Percentiles rank a stretch among this genome's conserved stretches.
Evolutionary conservation across 2,797 vertebrate species (phyloP).

Genomic region (Falco rusticolus): DNA sequence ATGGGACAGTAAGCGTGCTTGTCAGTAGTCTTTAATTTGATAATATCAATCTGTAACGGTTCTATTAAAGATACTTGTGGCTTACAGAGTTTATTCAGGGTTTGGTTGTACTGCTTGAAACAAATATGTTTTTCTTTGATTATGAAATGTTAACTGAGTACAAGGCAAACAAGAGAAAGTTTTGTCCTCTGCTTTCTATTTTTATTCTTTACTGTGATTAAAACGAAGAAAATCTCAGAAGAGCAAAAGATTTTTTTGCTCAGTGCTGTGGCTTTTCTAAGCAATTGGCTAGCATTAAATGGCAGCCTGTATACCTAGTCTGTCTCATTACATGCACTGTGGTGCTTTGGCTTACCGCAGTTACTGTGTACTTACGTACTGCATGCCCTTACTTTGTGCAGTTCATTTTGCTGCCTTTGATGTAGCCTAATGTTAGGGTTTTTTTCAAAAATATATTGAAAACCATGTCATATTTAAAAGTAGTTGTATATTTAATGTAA

Average conservation of each 20-base stretch:
- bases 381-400: neutral
- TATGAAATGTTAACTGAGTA: neutral
- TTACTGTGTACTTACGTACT: neutral
- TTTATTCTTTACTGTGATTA: neutral
- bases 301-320: neutral
- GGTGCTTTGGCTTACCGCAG: neutral
- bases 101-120: constrained; percentile 60
- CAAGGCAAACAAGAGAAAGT: neutral
- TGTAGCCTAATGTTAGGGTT: neutral
- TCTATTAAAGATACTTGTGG: neutral
- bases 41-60: neutral
- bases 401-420: constrained; percentile 1
- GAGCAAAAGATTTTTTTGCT: neutral
- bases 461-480: neutral
- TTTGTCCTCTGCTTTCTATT: neutral
- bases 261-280: neutral
- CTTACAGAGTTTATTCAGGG: neutral
- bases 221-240: neutral
- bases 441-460: neutral
- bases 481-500: neutral
- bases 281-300: neutral
- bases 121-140: neutral
- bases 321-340: neutral
- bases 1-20: neutral
- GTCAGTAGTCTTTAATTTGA: neutral